phyloP scores from a whole-genome alignment of 2,888 invertebrate genomes.

The Melangyna quadrimaculata region DNA sequence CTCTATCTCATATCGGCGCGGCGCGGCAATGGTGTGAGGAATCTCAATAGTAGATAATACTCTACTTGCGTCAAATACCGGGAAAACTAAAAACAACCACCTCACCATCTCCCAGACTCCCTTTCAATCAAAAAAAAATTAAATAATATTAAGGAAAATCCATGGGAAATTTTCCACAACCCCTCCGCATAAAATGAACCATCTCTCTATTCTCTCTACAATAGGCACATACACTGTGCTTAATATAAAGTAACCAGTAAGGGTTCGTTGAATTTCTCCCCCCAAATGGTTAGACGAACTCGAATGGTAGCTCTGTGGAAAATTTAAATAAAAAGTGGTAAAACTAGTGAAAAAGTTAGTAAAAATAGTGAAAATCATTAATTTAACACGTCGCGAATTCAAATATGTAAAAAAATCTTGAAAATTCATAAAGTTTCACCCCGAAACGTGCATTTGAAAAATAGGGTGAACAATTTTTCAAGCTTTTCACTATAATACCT shows the following conservation, averaged over 20 bases:
- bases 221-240: slow-evolving; percentile 25
- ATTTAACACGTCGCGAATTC: slow-evolving; percentile 26
- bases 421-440: slow-evolving; percentile 55
- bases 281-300: slow-evolving; percentile 80
- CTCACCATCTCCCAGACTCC: neutral
- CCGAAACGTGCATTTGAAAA: slow-evolving; percentile 57
- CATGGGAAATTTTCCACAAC: slow-evolving; percentile 49
- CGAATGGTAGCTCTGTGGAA: slow-evolving; percentile 77
- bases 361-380: slow-evolving; percentile 56
- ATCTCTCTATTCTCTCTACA: slow-evolving; percentile 13
- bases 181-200: slow-evolving; percentile 32
- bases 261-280: slow-evolving; percentile 80
- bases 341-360: slow-evolving; percentile 63
- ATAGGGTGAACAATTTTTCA: slow-evolving; percentile 26
- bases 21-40: too few relatives aligned
- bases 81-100: slow-evolving; percentile 54
- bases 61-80: slow-evolving; percentile 65
- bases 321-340: slow-evolving; percentile 73
- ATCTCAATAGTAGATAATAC: slow-evolving; percentile 57
- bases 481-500: slow-evolving; percentile 24
- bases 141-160: slow-evolving; percentile 16
- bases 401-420: slow-evolving; percentile 46
- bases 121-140: neutral
- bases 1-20: slow-evolving; percentile 23
- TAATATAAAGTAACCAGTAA: slow-evolving; percentile 72